A percentile compares a stretch with the other conserved stretches of the same genome.
phyloP scores from a whole-genome alignment of 2,888 invertebrate genomes.

The Drosophila dives region DNA sequence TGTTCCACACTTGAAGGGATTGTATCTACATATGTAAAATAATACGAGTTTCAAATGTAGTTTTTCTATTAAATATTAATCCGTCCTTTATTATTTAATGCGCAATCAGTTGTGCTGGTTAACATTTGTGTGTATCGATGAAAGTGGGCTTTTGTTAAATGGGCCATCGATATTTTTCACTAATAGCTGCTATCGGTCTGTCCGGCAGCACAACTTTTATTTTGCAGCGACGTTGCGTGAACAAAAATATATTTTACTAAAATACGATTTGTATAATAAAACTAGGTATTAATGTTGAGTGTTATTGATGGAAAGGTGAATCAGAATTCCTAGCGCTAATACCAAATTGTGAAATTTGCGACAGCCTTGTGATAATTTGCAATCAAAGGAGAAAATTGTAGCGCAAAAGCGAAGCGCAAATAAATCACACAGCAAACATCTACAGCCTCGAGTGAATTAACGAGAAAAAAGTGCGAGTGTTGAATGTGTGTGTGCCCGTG shows the following conservation, averaged over 20 bases:
- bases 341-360: conserved; percentile 29
- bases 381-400: conserved; percentile 55
- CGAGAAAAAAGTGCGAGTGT: conserved; percentile 68
- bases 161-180: conserved; percentile 9
- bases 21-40: neutral
- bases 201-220: conserved; percentile 60
- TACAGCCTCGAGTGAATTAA: conserved; percentile 63
- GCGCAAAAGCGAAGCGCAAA: conserved; percentile 71
- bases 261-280: conserved; percentile 66
- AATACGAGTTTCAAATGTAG: neutral
- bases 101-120: neutral
- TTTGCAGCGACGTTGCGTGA: conserved; percentile 76
- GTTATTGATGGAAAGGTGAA: conserved; percentile 66
- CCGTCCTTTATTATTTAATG: neutral
- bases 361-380: conserved; percentile 35
- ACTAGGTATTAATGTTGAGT: conserved; percentile 58
- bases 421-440: conserved; percentile 52
- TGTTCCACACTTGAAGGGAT: neutral
- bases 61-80: neutral
- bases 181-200: conserved; percentile 7
- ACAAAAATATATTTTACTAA: conserved; percentile 73
- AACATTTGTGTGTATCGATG: conserved; percentile 18
- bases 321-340: conserved; percentile 21
- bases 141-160: neutral
- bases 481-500: conserved; percentile 59